Evolutionary conservation across 2,113 vertebrate species (phyloP).

Genomic region (Onychorhynchus coronatus): DNA sequence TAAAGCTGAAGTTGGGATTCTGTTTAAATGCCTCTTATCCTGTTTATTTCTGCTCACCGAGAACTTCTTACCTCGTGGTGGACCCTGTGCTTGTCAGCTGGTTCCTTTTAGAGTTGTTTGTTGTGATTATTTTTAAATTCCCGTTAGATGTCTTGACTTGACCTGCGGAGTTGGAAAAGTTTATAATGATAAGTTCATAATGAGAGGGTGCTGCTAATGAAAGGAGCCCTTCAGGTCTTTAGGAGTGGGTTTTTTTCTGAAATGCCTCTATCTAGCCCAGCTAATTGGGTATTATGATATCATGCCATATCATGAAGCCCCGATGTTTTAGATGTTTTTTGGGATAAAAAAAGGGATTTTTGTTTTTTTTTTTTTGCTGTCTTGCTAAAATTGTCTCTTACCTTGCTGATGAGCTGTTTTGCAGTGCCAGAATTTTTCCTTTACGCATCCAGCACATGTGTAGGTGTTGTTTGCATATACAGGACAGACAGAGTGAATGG

Average conservation of each 20-base stretch:
- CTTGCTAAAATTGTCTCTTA: background rate
- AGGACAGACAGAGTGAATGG: background rate
- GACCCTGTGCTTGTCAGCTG: background rate
- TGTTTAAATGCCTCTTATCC: background rate
- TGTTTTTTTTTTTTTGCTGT: background rate
- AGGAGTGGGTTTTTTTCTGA: background rate
- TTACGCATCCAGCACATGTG: background rate
- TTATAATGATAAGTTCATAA: background rate
- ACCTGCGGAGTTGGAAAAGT: background rate
- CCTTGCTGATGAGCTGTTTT: background rate
- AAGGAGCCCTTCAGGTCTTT: background rate
- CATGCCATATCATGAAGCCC: background rate
- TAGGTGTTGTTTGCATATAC: background rate
- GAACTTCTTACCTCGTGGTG: background rate
- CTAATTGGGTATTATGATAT: background rate
- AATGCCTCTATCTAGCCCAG: background rate
- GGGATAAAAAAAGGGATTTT: background rate
- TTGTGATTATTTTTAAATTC: background rate
- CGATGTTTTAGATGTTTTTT: background rate
- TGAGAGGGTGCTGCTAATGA: background rate
- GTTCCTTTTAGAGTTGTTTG: background rate
- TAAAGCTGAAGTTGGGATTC: background rate
- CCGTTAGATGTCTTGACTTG: background rate
- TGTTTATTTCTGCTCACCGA: background rate
- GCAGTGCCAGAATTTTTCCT: background rate